Evolutionary conservation across 2,113 vertebrate genomes (phyloP).

Genomic region (Anas platyrhynchos): DNA sequence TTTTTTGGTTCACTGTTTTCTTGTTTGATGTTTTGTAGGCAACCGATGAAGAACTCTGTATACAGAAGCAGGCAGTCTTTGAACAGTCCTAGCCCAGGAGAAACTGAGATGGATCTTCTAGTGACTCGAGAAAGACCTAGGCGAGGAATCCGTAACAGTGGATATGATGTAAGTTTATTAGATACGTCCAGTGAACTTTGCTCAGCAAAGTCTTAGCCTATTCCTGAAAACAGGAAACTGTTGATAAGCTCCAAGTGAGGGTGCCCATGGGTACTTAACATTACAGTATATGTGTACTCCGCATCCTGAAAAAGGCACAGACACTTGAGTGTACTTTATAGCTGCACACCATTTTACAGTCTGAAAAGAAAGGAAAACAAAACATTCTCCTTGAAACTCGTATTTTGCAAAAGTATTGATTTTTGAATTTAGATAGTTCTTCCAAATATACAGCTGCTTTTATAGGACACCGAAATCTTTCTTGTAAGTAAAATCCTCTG

Average conservation of each 20-base stretch:
- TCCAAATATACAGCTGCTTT: neutral
- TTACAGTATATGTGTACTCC: neutral
- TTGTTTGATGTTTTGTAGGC: conserved; percentile 78
- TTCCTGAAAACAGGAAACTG: neutral
- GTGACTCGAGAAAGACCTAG: conserved; percentile 94
- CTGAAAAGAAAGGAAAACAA: neutral
- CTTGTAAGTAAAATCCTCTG: neutral
- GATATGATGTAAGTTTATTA: conserved; percentile 90
- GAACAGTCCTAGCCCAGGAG: conserved; percentile 96
- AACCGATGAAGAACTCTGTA: conserved; percentile 86
- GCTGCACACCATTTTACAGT: neutral
- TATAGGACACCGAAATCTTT: neutral
- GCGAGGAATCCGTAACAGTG: conserved; percentile 95
- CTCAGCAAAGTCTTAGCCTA: neutral
- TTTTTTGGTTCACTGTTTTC: neutral
- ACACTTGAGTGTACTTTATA: neutral
- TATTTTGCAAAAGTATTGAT: neutral
- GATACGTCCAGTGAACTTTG: neutral
- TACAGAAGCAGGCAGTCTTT: conserved; percentile 97
- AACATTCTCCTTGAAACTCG: neutral
- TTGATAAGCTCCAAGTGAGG: neutral
- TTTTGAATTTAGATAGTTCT: neutral
- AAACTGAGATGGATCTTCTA: conserved; percentile 98
- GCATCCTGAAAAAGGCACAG: neutral
- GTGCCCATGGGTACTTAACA: neutral